Evolutionary conservation across 2,888 invertebrate species (phyloP).

Genomic region (Stenoptilia bipunctidactyla): DNA sequence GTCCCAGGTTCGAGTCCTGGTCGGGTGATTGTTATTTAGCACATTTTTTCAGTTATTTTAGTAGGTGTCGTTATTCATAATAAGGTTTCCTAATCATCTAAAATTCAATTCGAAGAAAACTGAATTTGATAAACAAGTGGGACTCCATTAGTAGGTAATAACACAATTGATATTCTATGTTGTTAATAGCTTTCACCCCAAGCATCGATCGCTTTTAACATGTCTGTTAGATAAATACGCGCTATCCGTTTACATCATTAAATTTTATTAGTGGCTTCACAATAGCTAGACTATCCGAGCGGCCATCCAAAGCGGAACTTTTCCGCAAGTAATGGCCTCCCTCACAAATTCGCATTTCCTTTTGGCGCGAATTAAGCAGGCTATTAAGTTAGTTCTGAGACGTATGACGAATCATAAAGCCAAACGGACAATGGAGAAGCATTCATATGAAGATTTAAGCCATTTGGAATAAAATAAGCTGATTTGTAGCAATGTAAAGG

Average conservation of each 20-base stretch:
- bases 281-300: constrained; percentile 44
- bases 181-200: constrained; percentile 55
- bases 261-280: constrained; percentile 67
- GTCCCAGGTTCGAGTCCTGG: no score
- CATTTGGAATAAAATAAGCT: constrained; percentile 33
- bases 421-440: constrained; percentile 37
- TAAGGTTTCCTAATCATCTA: no score
- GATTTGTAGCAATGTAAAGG: constrained; percentile 17
- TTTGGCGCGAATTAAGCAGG: constrained; percentile 63
- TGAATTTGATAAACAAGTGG: no score
- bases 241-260: constrained; percentile 71
- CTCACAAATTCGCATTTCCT: constrained; percentile 61
- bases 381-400: constrained; percentile 60
- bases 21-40: no score
- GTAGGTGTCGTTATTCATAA: no score
- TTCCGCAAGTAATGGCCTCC: constrained; percentile 43
- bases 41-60: no score
- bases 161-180: no score
- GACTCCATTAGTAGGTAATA: no score
- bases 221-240: constrained; percentile 57
- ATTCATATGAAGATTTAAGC: constrained; percentile 38
- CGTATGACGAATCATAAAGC: constrained; percentile 63
- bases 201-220: constrained; percentile 32
- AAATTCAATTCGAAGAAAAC: no score
- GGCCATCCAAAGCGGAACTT: constrained; percentile 47